Evolutionary conservation across 1,140 invertebrate species (phyloP).

Genomic region (Eupristina koningsbergeri): DNA sequence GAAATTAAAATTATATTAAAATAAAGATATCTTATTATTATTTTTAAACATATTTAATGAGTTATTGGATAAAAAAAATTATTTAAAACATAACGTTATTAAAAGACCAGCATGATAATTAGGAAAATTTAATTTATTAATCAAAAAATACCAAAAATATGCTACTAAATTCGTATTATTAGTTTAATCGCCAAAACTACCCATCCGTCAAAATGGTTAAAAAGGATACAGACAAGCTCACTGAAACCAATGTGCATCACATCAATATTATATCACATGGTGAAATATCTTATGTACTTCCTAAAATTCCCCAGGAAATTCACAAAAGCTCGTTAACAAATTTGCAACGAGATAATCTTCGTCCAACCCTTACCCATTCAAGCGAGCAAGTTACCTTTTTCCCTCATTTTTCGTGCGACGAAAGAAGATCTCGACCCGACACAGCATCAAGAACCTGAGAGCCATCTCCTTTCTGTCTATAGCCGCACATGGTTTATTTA

Average conservation of each 20-base stretch:
- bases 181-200: not conserved
- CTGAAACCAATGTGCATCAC: not conserved
- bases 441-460: not conserved
- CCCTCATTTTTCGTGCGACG: constrained; percentile 32
- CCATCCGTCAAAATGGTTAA: not conserved
- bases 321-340: constrained; percentile 49
- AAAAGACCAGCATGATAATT: too few relatives aligned
- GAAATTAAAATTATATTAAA: too few relatives aligned
- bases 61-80: too few relatives aligned
- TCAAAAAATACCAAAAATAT: too few relatives aligned
- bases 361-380: constrained; percentile 4
- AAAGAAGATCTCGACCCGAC: constrained; percentile 35
- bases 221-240: not conserved
- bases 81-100: too few relatives aligned
- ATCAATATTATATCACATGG: not conserved
- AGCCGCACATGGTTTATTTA: constrained; percentile 61
- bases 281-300: not conserved
- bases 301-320: constrained; percentile 23
- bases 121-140: too few relatives aligned
- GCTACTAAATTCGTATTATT: too few relatives aligned
- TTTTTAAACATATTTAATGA: too few relatives aligned
- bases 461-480: constrained; percentile 22
- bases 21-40: too few relatives aligned
- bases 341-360: constrained; percentile 54
- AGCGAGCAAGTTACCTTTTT: constrained; percentile 8